Base-by-base conservation (phyloP, 1,140 invertebrate species). In the Lutraria rhynchaena region DNA sequence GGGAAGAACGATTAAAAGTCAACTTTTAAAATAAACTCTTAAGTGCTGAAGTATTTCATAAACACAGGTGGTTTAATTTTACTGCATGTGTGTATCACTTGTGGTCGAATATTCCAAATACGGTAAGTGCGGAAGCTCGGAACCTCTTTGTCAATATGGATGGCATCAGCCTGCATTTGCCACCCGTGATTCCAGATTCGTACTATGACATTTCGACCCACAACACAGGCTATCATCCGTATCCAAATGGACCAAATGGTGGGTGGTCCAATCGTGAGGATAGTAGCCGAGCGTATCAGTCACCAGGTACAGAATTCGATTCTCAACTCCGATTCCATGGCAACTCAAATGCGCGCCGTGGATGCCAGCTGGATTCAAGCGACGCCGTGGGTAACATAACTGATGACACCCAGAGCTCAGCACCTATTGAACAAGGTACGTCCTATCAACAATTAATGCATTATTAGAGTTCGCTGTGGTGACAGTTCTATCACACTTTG, bases 171-270 rank as follows among this genome's bases (percentile, higher is more conserved):
- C 33, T 80, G 1, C 63, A 70, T 27, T 17, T 70, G 17, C 63
- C 75, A 0, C 61, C 75, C 1, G 75, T 77, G 1, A 77, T 80
- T 69, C 63, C 76, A 22, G 76, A 80, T 44, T 60, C 76, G 15
- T 80, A 80, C 65, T 80, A 80, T n/a, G 76, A 80, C 24, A 69
- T 80, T 49, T 60, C 71, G 22, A 60, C 53, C 35, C 71, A 58
- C 17, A 57, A 57, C 19, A 29, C 71, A 0, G 55, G 55, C 2
- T 74, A 74, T 46, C 53, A 60, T 37, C 35, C 71, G 0, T 74
- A 60, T 31, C 37, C 33, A 5, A 49, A 44, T 46, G 17, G 19
- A 24, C 1, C 44, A 15, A 60, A 76, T 51, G 15, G 57, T 3
- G 31, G 27, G 7, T 80, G 76, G 76, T 1, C 75, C 7, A n/a